Evolutionary conservation across 2,797 vertebrate species (phyloP).

Genomic region (Sylvia borin): DNA sequence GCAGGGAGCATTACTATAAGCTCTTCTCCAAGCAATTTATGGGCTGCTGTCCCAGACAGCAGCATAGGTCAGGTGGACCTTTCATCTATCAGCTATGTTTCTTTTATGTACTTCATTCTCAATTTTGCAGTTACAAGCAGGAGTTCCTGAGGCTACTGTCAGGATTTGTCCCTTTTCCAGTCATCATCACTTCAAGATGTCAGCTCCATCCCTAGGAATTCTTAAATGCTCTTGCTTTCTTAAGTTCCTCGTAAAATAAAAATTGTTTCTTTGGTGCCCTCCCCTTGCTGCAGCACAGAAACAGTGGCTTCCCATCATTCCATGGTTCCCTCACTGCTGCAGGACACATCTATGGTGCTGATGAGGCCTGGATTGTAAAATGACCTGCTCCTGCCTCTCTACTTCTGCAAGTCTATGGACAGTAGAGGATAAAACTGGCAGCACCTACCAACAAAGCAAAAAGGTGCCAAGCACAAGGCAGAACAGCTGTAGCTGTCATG

Average conservation of each 20-base stretch:
- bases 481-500: not conserved
- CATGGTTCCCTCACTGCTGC: not conserved
- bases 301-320: accelerated
- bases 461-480: not conserved
- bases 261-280: not conserved
- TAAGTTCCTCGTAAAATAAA: not conserved
- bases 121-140: not conserved
- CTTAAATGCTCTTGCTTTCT: not conserved
- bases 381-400: not conserved
- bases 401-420: not conserved
- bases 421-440: not conserved
- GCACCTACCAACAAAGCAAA: accelerated
- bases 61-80: not conserved
- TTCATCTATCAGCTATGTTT: not conserved
- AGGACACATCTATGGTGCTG: not conserved
- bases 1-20: not conserved
- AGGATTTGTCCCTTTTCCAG: not conserved
- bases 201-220: not conserved
- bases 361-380: not conserved
- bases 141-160: not conserved
- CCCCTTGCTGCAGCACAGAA: not conserved
- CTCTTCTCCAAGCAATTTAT: not conserved
- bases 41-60: not conserved
- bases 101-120: not conserved
- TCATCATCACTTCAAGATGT: not conserved